A percentile compares a stretch with the other conserved stretches of the same genome.
Evolutionary conservation across 2,888 invertebrate genomes (phyloP).

Genomic region (Dolomedes plantarius): DNA sequence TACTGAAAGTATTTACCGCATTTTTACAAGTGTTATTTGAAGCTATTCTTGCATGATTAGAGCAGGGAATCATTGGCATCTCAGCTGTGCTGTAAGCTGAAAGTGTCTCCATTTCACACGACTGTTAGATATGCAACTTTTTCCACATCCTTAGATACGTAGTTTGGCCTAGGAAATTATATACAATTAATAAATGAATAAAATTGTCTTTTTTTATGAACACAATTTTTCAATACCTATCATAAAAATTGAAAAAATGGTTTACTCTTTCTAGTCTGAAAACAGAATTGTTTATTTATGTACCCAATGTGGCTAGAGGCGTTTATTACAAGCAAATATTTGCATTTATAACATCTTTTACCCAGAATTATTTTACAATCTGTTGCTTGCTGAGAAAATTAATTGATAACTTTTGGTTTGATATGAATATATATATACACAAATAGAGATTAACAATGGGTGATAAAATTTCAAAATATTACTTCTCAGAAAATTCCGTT

Average conservation of each 20-base stretch:
- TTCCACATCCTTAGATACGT: background rate
- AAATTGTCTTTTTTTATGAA: too few relatives aligned
- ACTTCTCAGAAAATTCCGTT: too few relatives aligned
- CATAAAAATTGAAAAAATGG: background rate
- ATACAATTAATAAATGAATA: background rate
- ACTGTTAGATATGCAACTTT: background rate
- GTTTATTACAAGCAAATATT: too few relatives aligned
- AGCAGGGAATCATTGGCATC: background rate
- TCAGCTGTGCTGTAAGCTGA: background rate
- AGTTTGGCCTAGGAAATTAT: background rate
- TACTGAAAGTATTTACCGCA: background rate
- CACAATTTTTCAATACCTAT: background rate
- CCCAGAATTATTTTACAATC: too few relatives aligned
- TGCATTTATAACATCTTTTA: too few relatives aligned
- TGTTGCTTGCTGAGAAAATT: too few relatives aligned
- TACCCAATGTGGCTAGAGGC: too few relatives aligned
- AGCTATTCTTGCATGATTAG: slow-evolving; percentile 12
- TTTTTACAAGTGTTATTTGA: background rate
- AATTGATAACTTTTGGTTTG: too few relatives aligned
- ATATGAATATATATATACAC: too few relatives aligned
- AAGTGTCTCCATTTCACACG: background rate
- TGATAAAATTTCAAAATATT: too few relatives aligned
- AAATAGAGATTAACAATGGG: too few relatives aligned
- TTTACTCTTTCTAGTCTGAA: background rate
- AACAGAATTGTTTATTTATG: background rate